Percentiles rank a stretch among this genome's conserved stretches.
These are phyloP conservation scores for Delphinapterus leucas DNA, from an alignment of 2,113 vertebrate species.

Conservation along the genomic window DNA sequence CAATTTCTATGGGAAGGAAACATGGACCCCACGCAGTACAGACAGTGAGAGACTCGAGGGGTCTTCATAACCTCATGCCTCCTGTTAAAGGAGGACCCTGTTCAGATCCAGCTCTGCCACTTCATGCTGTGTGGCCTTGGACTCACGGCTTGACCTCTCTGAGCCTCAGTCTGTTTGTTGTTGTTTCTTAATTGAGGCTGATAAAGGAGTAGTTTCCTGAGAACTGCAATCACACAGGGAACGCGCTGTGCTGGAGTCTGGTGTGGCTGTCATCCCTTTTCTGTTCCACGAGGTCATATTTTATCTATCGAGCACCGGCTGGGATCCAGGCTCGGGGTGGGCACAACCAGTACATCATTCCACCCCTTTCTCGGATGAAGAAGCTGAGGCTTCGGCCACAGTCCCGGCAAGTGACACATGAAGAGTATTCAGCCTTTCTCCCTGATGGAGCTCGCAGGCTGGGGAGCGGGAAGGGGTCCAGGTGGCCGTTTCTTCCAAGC, in stretches of 20 bases:
- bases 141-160: background rate
- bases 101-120: background rate
- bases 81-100: background rate
- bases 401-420: accelerated
- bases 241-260: background rate
- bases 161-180: background rate
- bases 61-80: background rate
- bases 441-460: background rate
- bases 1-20: background rate
- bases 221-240: accelerated
- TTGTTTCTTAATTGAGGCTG: background rate
- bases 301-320: background rate
- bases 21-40: too few species aligned
- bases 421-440: background rate
- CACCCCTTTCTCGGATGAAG: background rate
- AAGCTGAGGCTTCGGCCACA: background rate
- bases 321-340: background rate
- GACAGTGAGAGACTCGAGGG: accelerated
- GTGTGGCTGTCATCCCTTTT: background rate
- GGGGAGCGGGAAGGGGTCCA: background rate
- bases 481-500: background rate
- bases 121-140: background rate
- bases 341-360: accelerated
- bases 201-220: background rate
- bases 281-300: background rate